Conservation (phyloP, 2,888 invertebrate species). For the Brenthis hecate region DNA sequence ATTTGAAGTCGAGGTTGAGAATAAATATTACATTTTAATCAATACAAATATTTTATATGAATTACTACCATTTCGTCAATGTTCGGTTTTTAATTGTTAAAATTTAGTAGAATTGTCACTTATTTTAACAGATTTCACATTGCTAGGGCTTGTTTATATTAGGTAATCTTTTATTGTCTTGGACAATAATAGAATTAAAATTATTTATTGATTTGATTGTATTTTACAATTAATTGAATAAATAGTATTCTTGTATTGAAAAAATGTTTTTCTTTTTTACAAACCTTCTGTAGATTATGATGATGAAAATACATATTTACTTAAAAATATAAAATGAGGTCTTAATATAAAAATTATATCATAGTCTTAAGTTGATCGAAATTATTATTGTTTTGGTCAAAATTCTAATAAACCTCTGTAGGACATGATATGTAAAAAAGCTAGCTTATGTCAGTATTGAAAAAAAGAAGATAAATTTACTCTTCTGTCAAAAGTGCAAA, state of each 20-base stretch:
- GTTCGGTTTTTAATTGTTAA: background rate
- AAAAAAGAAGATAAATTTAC: conserved; percentile 63
- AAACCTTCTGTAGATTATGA: background rate
- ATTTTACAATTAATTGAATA: conserved; percentile 1
- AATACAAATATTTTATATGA: too few species aligned
- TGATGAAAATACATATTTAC: too few species aligned
- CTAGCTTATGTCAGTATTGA: conserved; percentile 58
- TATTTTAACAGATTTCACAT: background rate
- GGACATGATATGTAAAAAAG: conserved; percentile 31
- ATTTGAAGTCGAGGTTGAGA: background rate
- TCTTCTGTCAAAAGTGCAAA: conserved; percentile 54
- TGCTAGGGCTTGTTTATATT: background rate
- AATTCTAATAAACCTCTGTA: too few species aligned
- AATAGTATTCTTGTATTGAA: conserved; percentile 8
- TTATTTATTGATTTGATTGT: conserved; percentile 4
- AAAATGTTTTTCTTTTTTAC: conserved; percentile 7
- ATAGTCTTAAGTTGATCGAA: too few species aligned
- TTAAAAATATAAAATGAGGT: too few species aligned
- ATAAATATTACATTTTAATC: background rate
- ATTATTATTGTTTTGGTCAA: too few species aligned
- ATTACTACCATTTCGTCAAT: too few species aligned
- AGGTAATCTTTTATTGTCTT: background rate
- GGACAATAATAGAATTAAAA: background rate
- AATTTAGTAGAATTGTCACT: background rate
- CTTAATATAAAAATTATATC: too few species aligned